phyloP scores from a whole-genome alignment of 1,140 invertebrate genomes.

The Monomorium pharaonis region DNA sequence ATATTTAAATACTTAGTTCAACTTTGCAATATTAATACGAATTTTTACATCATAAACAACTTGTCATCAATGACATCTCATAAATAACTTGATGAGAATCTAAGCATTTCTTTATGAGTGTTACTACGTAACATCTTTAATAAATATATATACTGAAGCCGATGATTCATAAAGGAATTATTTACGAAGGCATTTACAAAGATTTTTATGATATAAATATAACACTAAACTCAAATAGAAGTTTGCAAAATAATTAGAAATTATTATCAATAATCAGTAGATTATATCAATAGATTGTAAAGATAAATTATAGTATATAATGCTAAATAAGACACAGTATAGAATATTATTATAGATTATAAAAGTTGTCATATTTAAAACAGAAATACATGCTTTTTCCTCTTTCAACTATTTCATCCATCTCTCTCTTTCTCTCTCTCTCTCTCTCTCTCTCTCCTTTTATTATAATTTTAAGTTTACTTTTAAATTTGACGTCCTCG shows the following conservation, averaged over 20 bases:
- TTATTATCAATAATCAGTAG: no score
- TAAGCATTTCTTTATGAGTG: not conserved
- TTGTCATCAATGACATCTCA: not conserved
- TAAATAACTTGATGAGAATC: not conserved
- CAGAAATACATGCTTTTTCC: not conserved
- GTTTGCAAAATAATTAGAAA: no score
- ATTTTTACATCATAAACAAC: not conserved
- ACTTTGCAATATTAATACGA: not conserved
- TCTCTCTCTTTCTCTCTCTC: no score
- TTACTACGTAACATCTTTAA: not conserved
- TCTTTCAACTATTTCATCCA: not conserved
- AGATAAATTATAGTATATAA: no score
- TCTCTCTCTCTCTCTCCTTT: no score
- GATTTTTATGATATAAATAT: not conserved
- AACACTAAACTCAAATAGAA: not conserved
- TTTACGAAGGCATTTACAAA: not conserved
- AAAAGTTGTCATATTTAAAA: not conserved
- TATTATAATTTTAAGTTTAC: not conserved
- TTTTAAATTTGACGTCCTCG: not conserved
- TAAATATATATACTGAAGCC: not conserved
- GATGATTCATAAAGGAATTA: not conserved
- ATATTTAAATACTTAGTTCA: not conserved
- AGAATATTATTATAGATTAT: not conserved
- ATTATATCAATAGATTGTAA: no score
- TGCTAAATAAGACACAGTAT: no score